Conservation (phyloP, 2,888 invertebrate genomes). For the Balanococcus diminutus region DNA sequence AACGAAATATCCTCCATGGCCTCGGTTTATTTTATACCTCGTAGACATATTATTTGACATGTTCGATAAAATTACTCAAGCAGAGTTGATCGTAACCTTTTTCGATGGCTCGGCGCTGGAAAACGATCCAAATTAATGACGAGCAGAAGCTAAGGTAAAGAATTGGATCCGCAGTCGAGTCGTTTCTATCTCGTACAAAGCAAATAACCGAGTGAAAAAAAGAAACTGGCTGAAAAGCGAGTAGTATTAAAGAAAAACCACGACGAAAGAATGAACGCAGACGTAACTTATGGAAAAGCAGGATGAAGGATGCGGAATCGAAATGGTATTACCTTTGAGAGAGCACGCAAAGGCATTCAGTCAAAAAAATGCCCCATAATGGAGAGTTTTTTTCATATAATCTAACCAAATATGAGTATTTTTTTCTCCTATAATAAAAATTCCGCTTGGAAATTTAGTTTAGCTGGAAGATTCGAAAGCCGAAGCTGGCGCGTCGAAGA, state of each 20-base stretch:
- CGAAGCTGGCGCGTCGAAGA: too few relatives aligned
- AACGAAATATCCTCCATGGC: background rate
- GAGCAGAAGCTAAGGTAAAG: background rate
- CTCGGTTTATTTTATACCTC: background rate
- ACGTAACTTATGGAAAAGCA: background rate
- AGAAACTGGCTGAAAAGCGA: background rate
- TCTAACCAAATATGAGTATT: slow-evolving; percentile 1
- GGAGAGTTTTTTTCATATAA: background rate
- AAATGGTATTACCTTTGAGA: slow-evolving; percentile 21
- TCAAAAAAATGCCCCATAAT: background rate
- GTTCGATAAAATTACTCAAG: background rate
- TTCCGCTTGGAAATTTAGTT: background rate
- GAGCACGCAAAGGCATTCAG: background rate
- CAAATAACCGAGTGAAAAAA: background rate
- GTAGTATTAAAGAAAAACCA: slow-evolving; percentile 5
- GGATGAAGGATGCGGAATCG: background rate
- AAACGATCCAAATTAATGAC: slow-evolving; percentile 1
- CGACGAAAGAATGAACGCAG: background rate
- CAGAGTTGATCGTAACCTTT: too few relatives aligned
- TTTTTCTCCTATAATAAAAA: background rate
- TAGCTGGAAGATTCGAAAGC: background rate
- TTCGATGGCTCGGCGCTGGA: background rate
- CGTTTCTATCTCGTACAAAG: background rate
- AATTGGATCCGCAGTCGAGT: background rate
- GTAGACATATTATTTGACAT: background rate